These are phyloP conservation scores for Lophotriccus pileatus DNA, from an alignment of 2,797 vertebrate genomes.

Conservation along the genomic window DNA sequence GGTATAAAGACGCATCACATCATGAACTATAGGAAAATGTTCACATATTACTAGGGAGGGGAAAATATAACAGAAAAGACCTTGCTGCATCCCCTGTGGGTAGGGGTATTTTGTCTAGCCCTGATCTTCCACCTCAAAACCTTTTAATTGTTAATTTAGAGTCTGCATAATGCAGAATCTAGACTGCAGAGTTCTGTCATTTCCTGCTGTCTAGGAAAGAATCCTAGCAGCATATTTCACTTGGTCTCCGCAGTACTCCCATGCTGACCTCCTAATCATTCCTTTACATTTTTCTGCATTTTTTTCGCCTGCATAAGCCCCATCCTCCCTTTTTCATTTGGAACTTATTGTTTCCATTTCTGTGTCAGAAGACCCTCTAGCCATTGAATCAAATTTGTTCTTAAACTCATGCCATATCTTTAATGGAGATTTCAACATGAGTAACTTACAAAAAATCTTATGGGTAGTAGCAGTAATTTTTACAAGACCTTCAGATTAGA, in stretches of 20 bases:
- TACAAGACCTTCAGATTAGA: background rate
- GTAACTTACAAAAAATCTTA: background rate
- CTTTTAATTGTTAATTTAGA: background rate
- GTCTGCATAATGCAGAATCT: background rate
- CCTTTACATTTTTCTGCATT: background rate
- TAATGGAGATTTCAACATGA: background rate
- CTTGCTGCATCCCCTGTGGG: background rate
- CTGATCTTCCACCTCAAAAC: background rate
- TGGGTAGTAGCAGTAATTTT: background rate
- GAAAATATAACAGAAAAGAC: background rate
- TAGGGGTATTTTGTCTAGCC: background rate
- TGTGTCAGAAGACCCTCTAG: background rate
- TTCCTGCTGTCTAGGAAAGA: background rate
- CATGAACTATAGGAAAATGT: background rate
- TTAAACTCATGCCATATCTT: background rate
- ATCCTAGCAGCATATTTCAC: background rate
- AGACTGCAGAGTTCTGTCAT: background rate
- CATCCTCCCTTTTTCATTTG: background rate
- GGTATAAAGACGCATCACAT: background rate
- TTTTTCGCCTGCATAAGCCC: background rate
- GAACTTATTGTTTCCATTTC: background rate
- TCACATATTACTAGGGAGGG: background rate
- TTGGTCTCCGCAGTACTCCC: background rate
- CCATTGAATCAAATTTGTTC: background rate
- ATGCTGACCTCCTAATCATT: background rate